These are phyloP conservation scores for Nomada fucata DNA, from an alignment of 2,888 invertebrate species.

Conservation along the genomic window DNA sequence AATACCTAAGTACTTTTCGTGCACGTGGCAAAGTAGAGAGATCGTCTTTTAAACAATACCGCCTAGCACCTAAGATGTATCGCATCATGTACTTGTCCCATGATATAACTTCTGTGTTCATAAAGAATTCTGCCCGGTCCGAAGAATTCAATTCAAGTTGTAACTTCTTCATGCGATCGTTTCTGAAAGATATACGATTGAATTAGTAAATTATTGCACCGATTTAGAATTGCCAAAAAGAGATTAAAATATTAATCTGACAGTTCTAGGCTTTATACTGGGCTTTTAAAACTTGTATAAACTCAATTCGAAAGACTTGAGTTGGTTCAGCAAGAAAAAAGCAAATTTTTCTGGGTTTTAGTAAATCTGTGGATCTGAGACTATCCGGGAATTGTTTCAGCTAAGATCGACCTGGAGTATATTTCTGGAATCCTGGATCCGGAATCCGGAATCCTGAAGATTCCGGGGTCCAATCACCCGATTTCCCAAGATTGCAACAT, in stretches of 20 bases:
- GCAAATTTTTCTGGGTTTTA: no score
- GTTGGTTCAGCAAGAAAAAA: no score
- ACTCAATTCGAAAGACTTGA: not conserved
- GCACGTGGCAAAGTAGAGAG: conserved; percentile 91
- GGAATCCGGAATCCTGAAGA: no score
- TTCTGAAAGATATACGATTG: conserved; percentile 68
- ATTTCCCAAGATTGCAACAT: no score
- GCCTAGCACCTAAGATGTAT: conserved; percentile 93
- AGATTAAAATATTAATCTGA: not conserved
- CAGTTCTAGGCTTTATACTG: not conserved
- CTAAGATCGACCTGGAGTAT: no score
- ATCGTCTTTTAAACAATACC: conserved; percentile 93
- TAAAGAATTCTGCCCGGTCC: conserved; percentile 84
- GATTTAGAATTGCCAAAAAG: no score
- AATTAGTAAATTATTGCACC: no score
- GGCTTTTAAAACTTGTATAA: not conserved
- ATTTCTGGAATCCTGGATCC: no score
- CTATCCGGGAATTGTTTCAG: no score
- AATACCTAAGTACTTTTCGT: conserved; percentile 85
- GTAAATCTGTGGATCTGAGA: no score
- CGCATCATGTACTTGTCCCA: conserved; percentile 88
- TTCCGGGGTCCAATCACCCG: no score
- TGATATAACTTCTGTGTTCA: conserved; percentile 85
- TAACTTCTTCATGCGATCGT: conserved; percentile 72
- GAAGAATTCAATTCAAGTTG: conserved; percentile 73